These are phyloP conservation scores for Gallinago solitaria DNA, from an alignment of 2,797 vertebrate species.

Conservation along the genomic window DNA sequence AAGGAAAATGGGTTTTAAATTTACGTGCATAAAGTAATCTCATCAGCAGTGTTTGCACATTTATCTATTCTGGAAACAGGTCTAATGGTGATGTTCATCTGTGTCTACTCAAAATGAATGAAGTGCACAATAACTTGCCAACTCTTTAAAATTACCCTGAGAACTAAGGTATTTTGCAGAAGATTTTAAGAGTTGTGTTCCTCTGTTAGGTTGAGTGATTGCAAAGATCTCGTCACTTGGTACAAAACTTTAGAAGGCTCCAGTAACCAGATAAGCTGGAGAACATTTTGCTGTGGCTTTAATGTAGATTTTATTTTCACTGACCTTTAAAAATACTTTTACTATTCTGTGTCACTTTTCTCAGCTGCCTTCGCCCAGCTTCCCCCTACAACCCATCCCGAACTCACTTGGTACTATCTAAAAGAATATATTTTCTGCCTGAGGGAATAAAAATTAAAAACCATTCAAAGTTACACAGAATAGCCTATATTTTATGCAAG, in stretches of 20 bases:
- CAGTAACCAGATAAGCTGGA: background rate
- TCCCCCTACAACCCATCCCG: background rate
- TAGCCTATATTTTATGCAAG: background rate
- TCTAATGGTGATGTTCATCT: background rate
- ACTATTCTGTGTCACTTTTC: background rate
- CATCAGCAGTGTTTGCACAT: background rate
- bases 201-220: background rate
- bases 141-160: background rate
- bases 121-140: background rate
- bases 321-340: background rate
- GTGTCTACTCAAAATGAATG: background rate
- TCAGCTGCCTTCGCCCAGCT: background rate
- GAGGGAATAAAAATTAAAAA: background rate
- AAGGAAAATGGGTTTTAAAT: slow-evolving; percentile 6
- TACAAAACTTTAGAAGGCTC: background rate
- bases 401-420: background rate
- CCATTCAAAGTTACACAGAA: background rate
- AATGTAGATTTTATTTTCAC: background rate
- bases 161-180: background rate
- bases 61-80: background rate
- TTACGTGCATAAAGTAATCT: background rate
- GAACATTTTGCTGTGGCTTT: background rate
- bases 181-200: background rate
- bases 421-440: background rate
- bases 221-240: background rate